Evolutionary conservation across 2,113 vertebrate genomes (phyloP), one percentile per base, ranked within the genome.

Genomic region (Nothobranchius kuhntae): DNA sequence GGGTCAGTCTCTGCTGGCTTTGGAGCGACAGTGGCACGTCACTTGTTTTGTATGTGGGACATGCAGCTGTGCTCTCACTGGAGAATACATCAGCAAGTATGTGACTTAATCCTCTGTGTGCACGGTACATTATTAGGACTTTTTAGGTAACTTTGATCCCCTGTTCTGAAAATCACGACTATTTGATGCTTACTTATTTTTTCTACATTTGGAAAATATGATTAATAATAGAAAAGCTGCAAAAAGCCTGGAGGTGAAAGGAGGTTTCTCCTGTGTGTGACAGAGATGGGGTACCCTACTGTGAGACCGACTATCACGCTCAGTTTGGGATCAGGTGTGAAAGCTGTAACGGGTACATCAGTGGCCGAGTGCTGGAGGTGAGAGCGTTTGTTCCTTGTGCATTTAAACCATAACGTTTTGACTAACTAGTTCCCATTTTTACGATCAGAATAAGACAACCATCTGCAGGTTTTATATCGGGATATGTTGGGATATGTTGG

Each of bases 61-160:
- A 0, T 99, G 97, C 0, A 93, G 95, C 36, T 89, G 93, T 58
- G 87, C 95, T 57, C 95, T 99, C 73, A 99, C 97, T 0, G 96
- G 95, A 65, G 97, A 99, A 80, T 99, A 99, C 92, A 99, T 99
- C 92, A 98, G 97, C 97, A 99, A 98, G 96, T 99, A 91, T 75
- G 97, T 94, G 61, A 50, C 46, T 54, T 17, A 1, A 54, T 44
- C 35, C 26, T 45, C 12, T 53, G 0, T n/a, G 36, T 53, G 15
- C 53, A 14, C 30, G n/a, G 14, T 45, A 13, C 51, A 45, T 3
- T 45, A 12, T 9, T 11, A 45, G 10, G 11, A 2, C 14, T 47
- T 47, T 47, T 47, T 15, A 40, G 6, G 38, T 8, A 7, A 40
- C 7, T 40, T 40, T 40, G 6, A 40, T 40, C 38, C 38, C 30